phyloP scores from a whole-genome alignment of 1,140 invertebrate genomes.

The Tetraneura akinire region DNA sequence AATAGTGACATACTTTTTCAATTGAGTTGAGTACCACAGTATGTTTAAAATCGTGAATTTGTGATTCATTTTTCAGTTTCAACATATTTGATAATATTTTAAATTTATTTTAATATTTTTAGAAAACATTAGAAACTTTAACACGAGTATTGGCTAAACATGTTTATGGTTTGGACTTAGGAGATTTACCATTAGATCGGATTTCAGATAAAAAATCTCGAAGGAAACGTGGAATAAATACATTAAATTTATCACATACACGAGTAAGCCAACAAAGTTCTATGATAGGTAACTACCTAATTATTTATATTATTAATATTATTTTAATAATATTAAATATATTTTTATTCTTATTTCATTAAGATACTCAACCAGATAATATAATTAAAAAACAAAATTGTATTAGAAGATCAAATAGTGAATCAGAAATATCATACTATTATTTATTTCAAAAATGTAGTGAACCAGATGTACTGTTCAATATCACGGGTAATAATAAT shows the following conservation, averaged over 20 bases:
- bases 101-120: too few species aligned
- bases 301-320: not conserved
- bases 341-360: too few species aligned
- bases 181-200: constrained; percentile 83
- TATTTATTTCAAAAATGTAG: constrained; percentile 27
- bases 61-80: too few species aligned
- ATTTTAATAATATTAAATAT: too few species aligned
- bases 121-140: constrained; percentile 96
- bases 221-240: constrained; percentile 62
- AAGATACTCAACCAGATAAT: constrained; percentile 18
- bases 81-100: too few species aligned
- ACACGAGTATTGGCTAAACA: constrained; percentile 89
- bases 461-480: constrained; percentile 39
- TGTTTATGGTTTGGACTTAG: constrained; percentile 89
- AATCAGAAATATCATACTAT: constrained; percentile 27
- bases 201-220: constrained; percentile 82
- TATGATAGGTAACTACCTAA: constrained; percentile 4
- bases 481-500: constrained; percentile 22
- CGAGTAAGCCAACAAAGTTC: constrained; percentile 8
- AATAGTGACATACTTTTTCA: too few species aligned
- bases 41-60: too few species aligned
- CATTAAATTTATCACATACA: constrained; percentile 23
- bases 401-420: constrained; percentile 33
- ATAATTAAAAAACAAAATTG: constrained; percentile 7
- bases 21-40: too few species aligned